A percentile compares a stretch with the other conserved stretches of the same genome.
Evolutionary conservation across 1,140 invertebrate genomes (phyloP).

Genomic region (Drosophila punjabiensis): DNA sequence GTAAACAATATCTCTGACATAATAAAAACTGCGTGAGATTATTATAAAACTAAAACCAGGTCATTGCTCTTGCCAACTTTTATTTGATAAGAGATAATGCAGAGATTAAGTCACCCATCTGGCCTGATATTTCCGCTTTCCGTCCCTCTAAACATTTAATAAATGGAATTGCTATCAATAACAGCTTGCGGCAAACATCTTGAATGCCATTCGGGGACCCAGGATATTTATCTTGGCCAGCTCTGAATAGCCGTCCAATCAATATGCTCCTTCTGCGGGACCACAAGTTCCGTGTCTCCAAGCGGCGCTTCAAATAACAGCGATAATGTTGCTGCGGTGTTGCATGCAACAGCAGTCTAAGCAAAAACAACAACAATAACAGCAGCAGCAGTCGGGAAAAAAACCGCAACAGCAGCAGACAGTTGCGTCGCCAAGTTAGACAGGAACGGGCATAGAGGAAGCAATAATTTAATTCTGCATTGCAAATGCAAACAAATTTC

Average conservation of each 20-base stretch:
- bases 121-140: neutral
- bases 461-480: constrained; percentile 83
- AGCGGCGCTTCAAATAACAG: constrained; percentile 55
- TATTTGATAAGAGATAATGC: neutral
- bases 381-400: constrained; percentile 35
- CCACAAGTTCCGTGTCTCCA: constrained; percentile 46
- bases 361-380: constrained; percentile 4
- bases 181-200: constrained; percentile 21
- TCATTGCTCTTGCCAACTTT: neutral
- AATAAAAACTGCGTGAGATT: neutral
- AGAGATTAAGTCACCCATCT: neutral
- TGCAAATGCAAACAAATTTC: constrained; percentile 83
- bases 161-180: constrained; percentile 25
- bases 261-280: constrained; percentile 51
- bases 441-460: constrained; percentile 52
- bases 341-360: constrained; percentile 22
- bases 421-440: constrained; percentile 49
- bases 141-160: constrained; percentile 20
- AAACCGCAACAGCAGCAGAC: constrained; percentile 40
- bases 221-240: constrained; percentile 12
- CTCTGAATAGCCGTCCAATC: constrained; percentile 56
- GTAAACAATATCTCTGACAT: neutral
- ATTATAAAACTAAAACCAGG: neutral
- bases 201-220: constrained; percentile 24
- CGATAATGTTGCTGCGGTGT: constrained; percentile 79